Base-by-base conservation (phyloP, 2,888 invertebrate genomes). In the Drosophila quinaria region DNA sequence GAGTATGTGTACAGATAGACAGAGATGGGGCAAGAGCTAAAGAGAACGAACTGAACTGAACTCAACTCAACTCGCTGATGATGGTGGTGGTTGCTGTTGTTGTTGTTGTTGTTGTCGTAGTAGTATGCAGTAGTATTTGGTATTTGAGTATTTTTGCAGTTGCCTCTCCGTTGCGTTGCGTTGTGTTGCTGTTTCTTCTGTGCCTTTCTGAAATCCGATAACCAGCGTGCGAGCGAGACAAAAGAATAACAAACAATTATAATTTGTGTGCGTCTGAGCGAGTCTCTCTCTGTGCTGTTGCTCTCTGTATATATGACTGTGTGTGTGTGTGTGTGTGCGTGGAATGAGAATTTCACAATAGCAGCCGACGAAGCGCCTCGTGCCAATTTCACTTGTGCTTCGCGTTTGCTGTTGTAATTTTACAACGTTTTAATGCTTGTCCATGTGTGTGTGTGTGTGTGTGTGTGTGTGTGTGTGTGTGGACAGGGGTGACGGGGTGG, bases 211-310 rank as follows among this genome's bases (percentile, higher is more conserved):
- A 89, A 89, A 87, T 89, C 82, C 87, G 89, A 87, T 87, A 84
- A 85, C 80, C 80, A 85, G 88, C 63, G 86, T 82, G 83, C 76
- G 77, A 87, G 80, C 76, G 85, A 70, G 73, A 85, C 69, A 81
- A 80, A 81, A 87, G 87, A 87, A 87, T 87, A 87, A 87, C 87
- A 87, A 87, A 87, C 87, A 87, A 87, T 87, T 87, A 87, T 87
- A 87, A 83, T 72, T 74, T 70, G 74, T 73, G 67, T 69, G 70
- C 64, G 81, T 81, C 70, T 79, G 71, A 67, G 69, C 70, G 77
- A 66, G 70, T 67, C 73, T 79, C 70, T 54, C 66, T 66, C 19
- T 35, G 29, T 41, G 41, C 46, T 19, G 22, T 37, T 64, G 8
- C 44, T 33, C 54, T n/a, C 31, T 50, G 35, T 22, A 3, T 15